phyloP scores from a whole-genome alignment of 2,888 invertebrate genomes.

The Pandemis corylana region DNA sequence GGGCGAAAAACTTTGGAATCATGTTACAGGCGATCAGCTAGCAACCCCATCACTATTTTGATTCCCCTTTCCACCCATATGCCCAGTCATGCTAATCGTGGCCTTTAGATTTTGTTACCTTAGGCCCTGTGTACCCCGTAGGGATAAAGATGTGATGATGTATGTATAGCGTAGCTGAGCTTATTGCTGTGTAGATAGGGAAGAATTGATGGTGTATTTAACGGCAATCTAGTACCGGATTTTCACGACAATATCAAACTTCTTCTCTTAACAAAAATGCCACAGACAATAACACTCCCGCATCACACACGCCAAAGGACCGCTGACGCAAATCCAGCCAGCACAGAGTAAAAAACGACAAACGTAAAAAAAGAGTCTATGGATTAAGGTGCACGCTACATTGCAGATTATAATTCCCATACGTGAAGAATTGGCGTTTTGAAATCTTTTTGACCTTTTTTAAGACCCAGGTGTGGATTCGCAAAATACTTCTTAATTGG shows the following conservation, averaged over 20 bases:
- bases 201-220: no score
- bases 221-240: not conserved
- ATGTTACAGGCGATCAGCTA: no score
- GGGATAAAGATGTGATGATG: no score
- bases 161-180: no score
- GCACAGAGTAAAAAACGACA: conserved; percentile 36
- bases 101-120: no score
- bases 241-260: not conserved
- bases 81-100: no score
- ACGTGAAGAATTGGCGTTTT: conserved; percentile 58
- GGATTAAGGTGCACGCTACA: conserved; percentile 77
- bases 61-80: no score
- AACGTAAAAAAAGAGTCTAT: conserved; percentile 51
- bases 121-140: no score
- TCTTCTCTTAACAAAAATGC: conserved; percentile 18
- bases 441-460: conserved; percentile 48
- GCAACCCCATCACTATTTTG: no score
- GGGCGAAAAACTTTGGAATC: no score
- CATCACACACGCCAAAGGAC: conserved; percentile 58
- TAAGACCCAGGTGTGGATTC: conserved; percentile 66
- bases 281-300: conserved; percentile 20
- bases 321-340: conserved; percentile 58
- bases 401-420: conserved; percentile 77
- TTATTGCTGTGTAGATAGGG: no score
- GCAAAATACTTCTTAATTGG: conserved; percentile 76